Base-by-base conservation (phyloP, 2,888 invertebrate species). In the Cistogaster globosa region DNA sequence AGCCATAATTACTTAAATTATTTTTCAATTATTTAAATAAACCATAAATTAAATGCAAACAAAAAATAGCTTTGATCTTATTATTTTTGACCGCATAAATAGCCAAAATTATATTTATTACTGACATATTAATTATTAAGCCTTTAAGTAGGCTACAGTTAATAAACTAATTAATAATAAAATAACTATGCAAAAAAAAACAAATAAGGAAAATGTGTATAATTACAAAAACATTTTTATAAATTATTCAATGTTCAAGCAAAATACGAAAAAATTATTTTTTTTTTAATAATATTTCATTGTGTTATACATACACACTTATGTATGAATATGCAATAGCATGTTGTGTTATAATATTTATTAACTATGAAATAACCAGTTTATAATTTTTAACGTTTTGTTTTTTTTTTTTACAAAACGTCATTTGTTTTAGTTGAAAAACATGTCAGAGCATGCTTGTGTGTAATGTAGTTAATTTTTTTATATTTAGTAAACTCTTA, bases 401-500 rank as follows among this genome's bases (percentile, higher is more conserved):
- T 36, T 18, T n/a, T n/a, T 63, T 18, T 38, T 36, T 18, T n/a
- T n/a, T 55, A 53, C n/a, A 14, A 51, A 67, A 16, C 14, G 6
- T n/a, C 16, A 16, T n/a, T 48, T 48, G 7, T 48, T 48, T 48
- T 6, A 6, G 45, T 48, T n/a, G 6, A 16, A 14, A 48, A 48
- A 48, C 45, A 48, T 16, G 45, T 48, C 14, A 48, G 16, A 7
- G 12, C 53, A 55, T 60, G 20, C 42, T 78, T 45, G 36, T 55
- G 14, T 48, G n/a, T 48, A 48, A 48, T 48, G n/a, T 2, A 5
- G 14, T 32, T 16, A 48, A n/a, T 22, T 60, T 62, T 51, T 51
- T 1, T 16, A 53, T 60, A 69, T 71, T 57, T 71, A 55, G 63
- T 78, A 63, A 71, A 71, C 71, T 71, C 78, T 78, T 78, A 62